phyloP scores from a whole-genome alignment of 2,797 vertebrate species.

The Semaprochilodus insignis region DNA sequence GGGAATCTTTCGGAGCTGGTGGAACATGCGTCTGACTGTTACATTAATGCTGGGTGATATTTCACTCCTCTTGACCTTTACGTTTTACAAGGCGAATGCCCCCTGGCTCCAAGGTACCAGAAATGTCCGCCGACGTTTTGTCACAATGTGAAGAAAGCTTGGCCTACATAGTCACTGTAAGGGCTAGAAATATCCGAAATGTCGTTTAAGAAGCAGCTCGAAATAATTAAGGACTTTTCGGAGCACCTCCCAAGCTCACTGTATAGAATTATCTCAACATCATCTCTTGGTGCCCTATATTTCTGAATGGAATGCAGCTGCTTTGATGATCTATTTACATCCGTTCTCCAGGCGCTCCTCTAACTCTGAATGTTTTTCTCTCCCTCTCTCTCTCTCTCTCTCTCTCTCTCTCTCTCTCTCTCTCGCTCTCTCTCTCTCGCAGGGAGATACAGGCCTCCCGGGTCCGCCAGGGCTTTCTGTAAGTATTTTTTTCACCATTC shows the following conservation, averaged over 20 bases:
- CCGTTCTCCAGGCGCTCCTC: not conserved
- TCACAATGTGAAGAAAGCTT: not conserved
- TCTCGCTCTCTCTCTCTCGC: slow-evolving; percentile 57
- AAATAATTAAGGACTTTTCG: not conserved
- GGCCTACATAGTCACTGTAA: not conserved
- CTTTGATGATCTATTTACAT: slow-evolving; percentile 14
- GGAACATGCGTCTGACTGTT: slow-evolving; percentile 44
- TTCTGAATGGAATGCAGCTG: not conserved
- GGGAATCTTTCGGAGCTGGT: not conserved
- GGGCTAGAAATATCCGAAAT: not conserved
- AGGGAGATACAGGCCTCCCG: slow-evolving; percentile 87
- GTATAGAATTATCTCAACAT: not conserved
- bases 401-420: slow-evolving; percentile 55
- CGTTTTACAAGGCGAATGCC: slow-evolving; percentile 47
- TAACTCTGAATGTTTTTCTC: slow-evolving; percentile 31
- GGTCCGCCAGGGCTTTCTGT: slow-evolving; percentile 82
- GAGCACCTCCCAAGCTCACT: not conserved
- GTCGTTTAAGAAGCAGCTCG: not conserved
- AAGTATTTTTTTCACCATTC: slow-evolving; percentile 72
- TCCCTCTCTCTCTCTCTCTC: not conserved
- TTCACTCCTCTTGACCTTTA: slow-evolving; percentile 59
- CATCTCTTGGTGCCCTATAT: slow-evolving; percentile 9
- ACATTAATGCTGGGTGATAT: slow-evolving; percentile 43
- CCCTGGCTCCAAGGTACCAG: slow-evolving; percentile 29
- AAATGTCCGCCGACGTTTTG: not conserved